These are phyloP conservation scores for Petrolisthes cinctipes DNA, from an alignment of 2,888 invertebrate species.

Conservation along the genomic window DNA sequence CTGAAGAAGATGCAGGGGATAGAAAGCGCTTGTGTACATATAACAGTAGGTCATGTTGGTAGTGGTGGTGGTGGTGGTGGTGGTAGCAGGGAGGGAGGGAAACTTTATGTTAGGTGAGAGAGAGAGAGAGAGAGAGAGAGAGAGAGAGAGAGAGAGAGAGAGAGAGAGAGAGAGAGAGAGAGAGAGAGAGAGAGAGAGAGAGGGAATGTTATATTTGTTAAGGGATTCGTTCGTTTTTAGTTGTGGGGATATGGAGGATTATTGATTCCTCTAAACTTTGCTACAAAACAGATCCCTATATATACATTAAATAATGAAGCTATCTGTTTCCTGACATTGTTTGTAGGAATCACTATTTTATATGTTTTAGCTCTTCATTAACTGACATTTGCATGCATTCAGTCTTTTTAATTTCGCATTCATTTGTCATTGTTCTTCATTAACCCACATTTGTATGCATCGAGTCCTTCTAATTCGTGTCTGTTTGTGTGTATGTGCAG, in stretches of 20 bases:
- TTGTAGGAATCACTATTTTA: too few species aligned
- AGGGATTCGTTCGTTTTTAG: neutral
- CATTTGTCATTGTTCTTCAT: neutral
- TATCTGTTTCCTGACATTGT: neutral
- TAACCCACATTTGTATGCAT: neutral
- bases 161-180: neutral
- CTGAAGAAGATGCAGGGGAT: too few species aligned
- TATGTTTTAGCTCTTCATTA: too few species aligned
- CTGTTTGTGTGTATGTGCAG: constrained; percentile 21
- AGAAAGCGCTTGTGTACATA: too few species aligned
- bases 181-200: neutral
- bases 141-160: neutral
- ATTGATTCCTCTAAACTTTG: too few species aligned
- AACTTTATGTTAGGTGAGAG: neutral
- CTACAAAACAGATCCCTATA: neutral
- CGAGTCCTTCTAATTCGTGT: neutral
- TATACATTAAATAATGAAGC: too few species aligned
- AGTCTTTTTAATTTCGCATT: neutral
- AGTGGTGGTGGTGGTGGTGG: neutral
- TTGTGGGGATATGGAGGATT: too few species aligned
- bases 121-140: neutral
- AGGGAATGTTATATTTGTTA: neutral
- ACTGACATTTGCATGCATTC: neutral
- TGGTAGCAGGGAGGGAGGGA: neutral
- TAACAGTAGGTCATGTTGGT: neutral